A percentile compares a stretch with the other conserved stretches of the same genome.
Conservation (phyloP, 2,797 vertebrate species). For the Ctenosaura bakeri region DNA sequence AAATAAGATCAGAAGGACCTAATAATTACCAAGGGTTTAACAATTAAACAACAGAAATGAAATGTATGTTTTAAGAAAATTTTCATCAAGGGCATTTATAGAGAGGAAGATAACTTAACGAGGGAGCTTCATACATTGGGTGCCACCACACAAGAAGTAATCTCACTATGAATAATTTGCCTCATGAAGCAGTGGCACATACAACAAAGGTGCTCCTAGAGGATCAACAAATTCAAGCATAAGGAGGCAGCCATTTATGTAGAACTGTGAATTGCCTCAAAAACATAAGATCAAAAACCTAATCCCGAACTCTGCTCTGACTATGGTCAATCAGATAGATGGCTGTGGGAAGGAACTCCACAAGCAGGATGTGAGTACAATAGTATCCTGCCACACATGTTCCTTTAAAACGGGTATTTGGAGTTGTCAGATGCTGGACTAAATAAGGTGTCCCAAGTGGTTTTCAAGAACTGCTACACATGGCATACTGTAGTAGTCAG, state of each 20-base stretch:
- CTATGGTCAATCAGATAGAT: background rate
- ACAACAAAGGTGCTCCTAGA: background rate
- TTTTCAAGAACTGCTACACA: background rate
- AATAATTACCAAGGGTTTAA: background rate
- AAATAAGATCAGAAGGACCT: background rate
- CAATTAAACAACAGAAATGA: background rate
- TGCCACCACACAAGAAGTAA: background rate
- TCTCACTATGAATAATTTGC: background rate
- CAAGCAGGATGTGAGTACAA: too few species aligned
- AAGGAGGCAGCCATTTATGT: background rate
- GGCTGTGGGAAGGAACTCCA: background rate
- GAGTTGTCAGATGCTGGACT: too few species aligned
- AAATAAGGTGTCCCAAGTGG: background rate
- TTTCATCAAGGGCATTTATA: background rate
- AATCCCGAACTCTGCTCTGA: background rate
- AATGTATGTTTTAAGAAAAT: constrained; percentile 1
- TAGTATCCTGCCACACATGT: too few species aligned
- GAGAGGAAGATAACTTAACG: background rate
- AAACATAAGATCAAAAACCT: too few species aligned
- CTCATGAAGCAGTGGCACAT: background rate
- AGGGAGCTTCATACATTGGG: background rate
- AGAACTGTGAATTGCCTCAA: too few species aligned
- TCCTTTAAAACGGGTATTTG: too few species aligned
- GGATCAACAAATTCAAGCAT: too few species aligned
- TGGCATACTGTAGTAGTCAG: too few species aligned